phyloP scores from a whole-genome alignment of 2,797 vertebrate species.

The Podargus strigoides region DNA sequence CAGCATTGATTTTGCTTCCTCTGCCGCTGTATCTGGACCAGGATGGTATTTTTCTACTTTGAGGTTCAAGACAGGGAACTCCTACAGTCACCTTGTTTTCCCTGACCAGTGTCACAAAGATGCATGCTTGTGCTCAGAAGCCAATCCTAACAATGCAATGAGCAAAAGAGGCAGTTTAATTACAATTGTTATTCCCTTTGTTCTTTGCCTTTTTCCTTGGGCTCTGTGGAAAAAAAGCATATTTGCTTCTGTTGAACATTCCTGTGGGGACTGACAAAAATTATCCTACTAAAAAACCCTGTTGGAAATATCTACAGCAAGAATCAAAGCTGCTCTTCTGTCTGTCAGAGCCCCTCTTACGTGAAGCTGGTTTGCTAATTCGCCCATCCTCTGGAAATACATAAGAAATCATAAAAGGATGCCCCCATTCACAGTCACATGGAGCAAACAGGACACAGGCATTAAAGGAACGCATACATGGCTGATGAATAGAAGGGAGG shows the following conservation, averaged over 20 bases:
- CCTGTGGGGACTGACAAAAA: conserved; percentile 44
- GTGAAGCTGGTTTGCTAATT: conserved; percentile 26
- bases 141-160: neutral
- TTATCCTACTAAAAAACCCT: conserved; percentile 17
- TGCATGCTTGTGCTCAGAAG: neutral
- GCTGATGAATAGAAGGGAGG: neutral
- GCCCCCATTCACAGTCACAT: neutral
- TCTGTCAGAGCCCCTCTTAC: conserved; percentile 6
- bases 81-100: neutral
- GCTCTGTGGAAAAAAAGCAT: conserved; percentile 44
- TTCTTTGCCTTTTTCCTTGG: conserved; percentile 25
- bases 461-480: neutral
- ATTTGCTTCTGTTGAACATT: conserved; percentile 48
- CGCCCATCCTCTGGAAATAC: neutral
- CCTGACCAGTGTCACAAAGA: neutral
- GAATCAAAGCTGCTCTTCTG: conserved; percentile 17
- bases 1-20: neutral
- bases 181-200: neutral
- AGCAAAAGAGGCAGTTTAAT: neutral
- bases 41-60: neutral
- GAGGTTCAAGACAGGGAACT: neutral
- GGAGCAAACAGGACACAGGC: neutral
- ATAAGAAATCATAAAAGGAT: neutral
- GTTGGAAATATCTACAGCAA: conserved; percentile 42
- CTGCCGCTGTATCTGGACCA: neutral